Evolutionary conservation across 2,888 invertebrate species (phyloP).

Genomic region (Pachycephus smyrnensis): DNA sequence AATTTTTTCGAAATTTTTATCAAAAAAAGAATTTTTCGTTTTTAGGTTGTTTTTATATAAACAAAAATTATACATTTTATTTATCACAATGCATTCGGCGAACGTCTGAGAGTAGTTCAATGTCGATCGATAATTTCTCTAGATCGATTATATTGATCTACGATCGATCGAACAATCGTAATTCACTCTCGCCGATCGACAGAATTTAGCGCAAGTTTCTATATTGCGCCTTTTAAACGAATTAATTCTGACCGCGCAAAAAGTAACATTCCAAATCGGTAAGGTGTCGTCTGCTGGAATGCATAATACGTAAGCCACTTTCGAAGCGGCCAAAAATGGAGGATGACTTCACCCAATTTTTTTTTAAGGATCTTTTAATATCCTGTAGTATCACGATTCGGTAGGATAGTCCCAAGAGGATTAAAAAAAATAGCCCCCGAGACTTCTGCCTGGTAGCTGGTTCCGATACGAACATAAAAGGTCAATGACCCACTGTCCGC

Average conservation of each 20-base stretch:
- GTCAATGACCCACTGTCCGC: constrained; percentile 22
- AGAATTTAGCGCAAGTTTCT: too few species aligned
- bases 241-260: background rate
- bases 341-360: background rate
- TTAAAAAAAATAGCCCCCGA: background rate
- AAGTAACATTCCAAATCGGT: background rate
- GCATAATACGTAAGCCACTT: background rate
- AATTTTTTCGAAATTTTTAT: background rate
- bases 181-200: background rate
- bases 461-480: background rate
- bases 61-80: too few species aligned
- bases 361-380: background rate
- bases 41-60: too few species aligned
- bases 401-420: background rate
- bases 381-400: background rate
- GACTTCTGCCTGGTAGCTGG: background rate
- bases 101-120: too few species aligned
- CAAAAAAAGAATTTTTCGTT: too few species aligned
- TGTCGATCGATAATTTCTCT: too few species aligned
- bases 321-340: background rate
- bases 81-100: too few species aligned
- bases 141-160: background rate
- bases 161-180: background rate
- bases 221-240: background rate
- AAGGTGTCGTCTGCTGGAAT: background rate